phyloP scores from a whole-genome alignment of 2,797 vertebrate genomes.

The Enteromius argenteus region DNA sequence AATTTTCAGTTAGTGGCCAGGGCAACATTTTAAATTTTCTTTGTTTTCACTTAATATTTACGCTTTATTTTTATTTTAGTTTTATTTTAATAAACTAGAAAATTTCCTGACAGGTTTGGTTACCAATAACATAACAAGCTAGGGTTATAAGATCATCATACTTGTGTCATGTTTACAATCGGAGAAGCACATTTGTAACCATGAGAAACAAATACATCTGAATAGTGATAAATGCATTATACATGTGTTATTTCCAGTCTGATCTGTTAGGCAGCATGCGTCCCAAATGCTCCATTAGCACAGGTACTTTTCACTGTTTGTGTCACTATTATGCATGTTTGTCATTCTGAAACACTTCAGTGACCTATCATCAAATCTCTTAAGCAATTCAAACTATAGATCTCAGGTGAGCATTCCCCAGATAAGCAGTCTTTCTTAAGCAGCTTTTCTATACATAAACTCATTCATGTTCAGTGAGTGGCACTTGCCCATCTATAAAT shows the following conservation, averaged over 20 bases:
- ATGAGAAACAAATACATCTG: background rate
- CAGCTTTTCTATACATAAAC: background rate
- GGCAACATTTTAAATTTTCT: background rate
- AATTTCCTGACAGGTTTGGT: background rate
- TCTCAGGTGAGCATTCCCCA: background rate
- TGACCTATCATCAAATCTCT: background rate
- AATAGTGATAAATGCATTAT: background rate
- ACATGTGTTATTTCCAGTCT: background rate
- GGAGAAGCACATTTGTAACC: background rate
- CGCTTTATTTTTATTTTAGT: background rate
- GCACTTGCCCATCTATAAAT: background rate
- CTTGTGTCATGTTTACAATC: background rate
- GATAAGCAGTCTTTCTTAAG: background rate
- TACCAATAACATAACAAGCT: background rate
- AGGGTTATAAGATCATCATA: background rate
- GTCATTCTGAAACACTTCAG: background rate
- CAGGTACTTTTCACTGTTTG: background rate
- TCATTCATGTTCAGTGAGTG: background rate
- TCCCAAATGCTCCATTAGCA: background rate
- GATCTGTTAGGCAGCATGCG: background rate
- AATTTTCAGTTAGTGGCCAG: background rate
- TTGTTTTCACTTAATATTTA: background rate
- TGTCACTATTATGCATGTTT: background rate
- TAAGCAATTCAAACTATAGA: background rate
- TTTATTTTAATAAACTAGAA: background rate